A percentile compares a stretch with the other conserved stretches of the same genome.
Evolutionary conservation across 92 coral and sea anemone genomes (phyloP).

Genomic region (Montipora capitata): DNA sequence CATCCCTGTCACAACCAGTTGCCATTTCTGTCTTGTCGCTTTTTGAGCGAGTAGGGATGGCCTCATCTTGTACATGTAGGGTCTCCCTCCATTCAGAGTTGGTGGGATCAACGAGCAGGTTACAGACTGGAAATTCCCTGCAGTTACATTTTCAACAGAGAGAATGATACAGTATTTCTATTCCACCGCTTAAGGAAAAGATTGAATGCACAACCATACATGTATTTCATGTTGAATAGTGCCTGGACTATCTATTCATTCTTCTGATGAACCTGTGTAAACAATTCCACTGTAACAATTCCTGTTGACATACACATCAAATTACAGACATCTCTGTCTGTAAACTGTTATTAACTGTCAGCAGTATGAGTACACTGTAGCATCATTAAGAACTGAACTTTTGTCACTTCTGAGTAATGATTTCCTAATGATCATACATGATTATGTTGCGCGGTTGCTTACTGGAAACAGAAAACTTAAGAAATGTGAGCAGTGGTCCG

Average conservation of each 20-base stretch:
- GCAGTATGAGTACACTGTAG: too few relatives aligned
- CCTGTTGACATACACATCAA: background rate
- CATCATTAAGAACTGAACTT: background rate
- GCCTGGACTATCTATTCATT: background rate
- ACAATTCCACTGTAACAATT: background rate
- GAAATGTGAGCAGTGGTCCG: too few relatives aligned
- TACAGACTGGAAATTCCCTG: conserved; percentile 40
- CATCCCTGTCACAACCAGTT: too few relatives aligned
- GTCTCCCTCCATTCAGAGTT: too few relatives aligned
- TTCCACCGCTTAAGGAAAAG: conserved; percentile 27
- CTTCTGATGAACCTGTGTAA: background rate
- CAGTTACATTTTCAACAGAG: conserved; percentile 32
- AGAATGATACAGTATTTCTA: conserved; percentile 10
- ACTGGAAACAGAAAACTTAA: too few relatives aligned
- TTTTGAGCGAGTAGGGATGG: too few relatives aligned
- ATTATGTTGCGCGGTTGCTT: too few relatives aligned
- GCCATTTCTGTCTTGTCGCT: too few relatives aligned
- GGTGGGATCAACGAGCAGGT: conserved; percentile 24
- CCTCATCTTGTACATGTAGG: too few relatives aligned
- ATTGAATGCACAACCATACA: conserved; percentile 18
- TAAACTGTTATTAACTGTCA: too few relatives aligned
- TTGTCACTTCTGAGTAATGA: too few relatives aligned
- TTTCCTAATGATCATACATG: too few relatives aligned
- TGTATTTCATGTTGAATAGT: conserved; percentile 10
- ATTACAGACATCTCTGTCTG: background rate